Base-by-base conservation (phyloP, 2,113 vertebrate species). In the Rallus limicola region DNA sequence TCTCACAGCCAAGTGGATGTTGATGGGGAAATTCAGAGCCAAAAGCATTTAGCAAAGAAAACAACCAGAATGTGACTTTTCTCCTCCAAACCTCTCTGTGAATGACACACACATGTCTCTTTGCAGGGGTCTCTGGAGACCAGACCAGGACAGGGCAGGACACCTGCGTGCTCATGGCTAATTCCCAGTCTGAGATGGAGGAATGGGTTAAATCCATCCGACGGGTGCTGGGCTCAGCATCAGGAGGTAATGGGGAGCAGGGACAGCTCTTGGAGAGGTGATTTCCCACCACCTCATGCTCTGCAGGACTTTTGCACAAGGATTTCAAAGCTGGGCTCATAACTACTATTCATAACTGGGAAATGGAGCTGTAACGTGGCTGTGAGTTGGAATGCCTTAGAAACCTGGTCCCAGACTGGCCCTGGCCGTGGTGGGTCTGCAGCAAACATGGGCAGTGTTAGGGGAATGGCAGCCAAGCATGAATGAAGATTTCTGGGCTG, bases 141-240 rank as follows among this genome's bases (percentile, higher is more conserved):
- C 98, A 98, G 88, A 98, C 87, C 93, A 97, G 98, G 31, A 34
- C 86, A 0, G 97, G 96, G 65, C 97, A 97, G 90, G 99, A 99
- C 78, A 92, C 98, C 8, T 98, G 97, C 0, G 97, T 99, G 79
- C 98, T 99, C 90, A 99, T 99, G 99, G 99, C 99, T 23, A 98
- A 91, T 86, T 99, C 99, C n/a, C 99, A 99, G 95, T 95, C 97
- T 0, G 99, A 99, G 94, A 98, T 99, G 99, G 99, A 99, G 33
- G 99, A 99, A 50, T 99, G 99, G 99, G 98, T 99, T 60, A 99
- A 99, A 56, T 96, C 97, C 34, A 98, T 99, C 60, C 98, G 97
- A 33, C 97, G 98, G 72, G 98, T 97, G 12, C 98, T 98, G 38
- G 99, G 99, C 8, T 96, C 97, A 0, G 97, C 98, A 0, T 98